Conservation (phyloP, 2,797 vertebrate species). For the Odontamblyopus rebecca region DNA sequence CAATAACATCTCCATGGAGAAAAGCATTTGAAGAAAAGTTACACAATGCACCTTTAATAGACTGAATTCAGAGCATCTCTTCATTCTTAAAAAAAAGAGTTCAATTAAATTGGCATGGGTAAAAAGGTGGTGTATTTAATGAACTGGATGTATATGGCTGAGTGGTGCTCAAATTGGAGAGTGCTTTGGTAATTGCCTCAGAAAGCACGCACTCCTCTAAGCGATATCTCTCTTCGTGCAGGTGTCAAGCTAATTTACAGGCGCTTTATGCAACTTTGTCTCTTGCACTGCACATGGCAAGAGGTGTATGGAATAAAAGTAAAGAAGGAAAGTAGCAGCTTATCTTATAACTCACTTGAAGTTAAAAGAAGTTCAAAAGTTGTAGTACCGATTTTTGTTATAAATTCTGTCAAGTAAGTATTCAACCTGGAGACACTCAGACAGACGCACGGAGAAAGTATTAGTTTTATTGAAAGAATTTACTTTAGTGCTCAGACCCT, state of each 20-base stretch:
- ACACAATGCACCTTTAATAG: neutral
- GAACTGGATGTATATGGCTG: slow-evolving; percentile 46
- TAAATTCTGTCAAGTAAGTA: neutral
- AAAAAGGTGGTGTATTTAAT: slow-evolving; percentile 36
- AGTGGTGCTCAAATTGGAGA: slow-evolving; percentile 54
- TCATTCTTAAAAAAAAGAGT: slow-evolving; percentile 14
- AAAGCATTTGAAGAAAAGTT: too few species aligned
- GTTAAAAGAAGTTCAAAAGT: neutral
- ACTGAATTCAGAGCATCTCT: neutral
- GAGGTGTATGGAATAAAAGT: slow-evolving; percentile 18
- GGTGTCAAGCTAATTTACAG: slow-evolving; percentile 51
- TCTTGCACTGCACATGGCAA: slow-evolving; percentile 19
- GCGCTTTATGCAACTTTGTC: slow-evolving; percentile 31
- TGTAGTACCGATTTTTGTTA: neutral
- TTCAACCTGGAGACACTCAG: too few species aligned
- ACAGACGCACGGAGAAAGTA: too few species aligned
- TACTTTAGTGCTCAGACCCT: too few species aligned
- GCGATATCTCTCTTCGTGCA: slow-evolving; percentile 56
- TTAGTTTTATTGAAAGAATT: too few species aligned
- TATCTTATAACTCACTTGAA: slow-evolving; percentile 12
- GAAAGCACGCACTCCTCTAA: slow-evolving; percentile 42
- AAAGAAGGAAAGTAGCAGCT: slow-evolving; percentile 9
- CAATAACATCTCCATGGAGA: too few species aligned
- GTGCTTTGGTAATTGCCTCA: slow-evolving; percentile 55
- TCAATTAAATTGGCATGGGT: slow-evolving; percentile 20